A percentile compares a stretch with the other conserved stretches of the same genome.
phyloP scores from a whole-genome alignment of 2,113 vertebrate genomes.

The Etheostoma spectabile region DNA sequence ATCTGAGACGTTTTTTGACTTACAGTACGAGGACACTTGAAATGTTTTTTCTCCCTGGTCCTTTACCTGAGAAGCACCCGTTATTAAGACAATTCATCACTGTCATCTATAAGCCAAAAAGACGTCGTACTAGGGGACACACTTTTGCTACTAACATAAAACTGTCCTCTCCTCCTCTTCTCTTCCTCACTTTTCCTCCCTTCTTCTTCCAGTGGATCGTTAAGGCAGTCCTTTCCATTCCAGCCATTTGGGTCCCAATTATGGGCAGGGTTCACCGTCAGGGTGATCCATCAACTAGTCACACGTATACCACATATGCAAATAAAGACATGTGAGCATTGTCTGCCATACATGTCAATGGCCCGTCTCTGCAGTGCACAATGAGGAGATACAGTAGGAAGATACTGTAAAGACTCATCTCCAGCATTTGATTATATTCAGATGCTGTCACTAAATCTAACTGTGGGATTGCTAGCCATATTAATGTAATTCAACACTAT shows the following conservation, averaged over 20 bases:
- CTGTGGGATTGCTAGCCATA: not conserved
- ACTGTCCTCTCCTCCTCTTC: constrained; percentile 4
- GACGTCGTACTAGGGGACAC: not conserved
- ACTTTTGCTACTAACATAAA: not conserved
- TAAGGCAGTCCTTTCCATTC: constrained; percentile 46
- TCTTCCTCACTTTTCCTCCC: constrained; percentile 32
- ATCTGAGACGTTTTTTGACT: not conserved
- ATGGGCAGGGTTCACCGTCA: constrained; percentile 39
- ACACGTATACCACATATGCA: constrained; percentile 45
- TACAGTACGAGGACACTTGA: not conserved
- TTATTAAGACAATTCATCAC: constrained; percentile 68
- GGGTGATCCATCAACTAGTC: constrained; percentile 65
- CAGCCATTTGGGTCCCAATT: constrained; percentile 74
- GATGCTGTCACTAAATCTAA: constrained; percentile 10
- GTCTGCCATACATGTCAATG: constrained; percentile 12
- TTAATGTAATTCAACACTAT: constrained; percentile 2
- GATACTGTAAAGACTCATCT: constrained; percentile 16
- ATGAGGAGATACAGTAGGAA: constrained; percentile 29
- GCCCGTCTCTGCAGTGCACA: not conserved
- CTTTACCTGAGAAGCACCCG: constrained; percentile 6
- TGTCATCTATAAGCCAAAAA: constrained; percentile 41
- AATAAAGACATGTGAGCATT: constrained; percentile 29
- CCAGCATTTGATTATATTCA: not conserved
- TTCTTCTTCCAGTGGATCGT: constrained; percentile 39
- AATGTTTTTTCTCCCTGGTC: constrained; percentile 14